Evolutionary conservation across 2,888 invertebrate species (phyloP).

Genomic region (Furcula furcula): DNA sequence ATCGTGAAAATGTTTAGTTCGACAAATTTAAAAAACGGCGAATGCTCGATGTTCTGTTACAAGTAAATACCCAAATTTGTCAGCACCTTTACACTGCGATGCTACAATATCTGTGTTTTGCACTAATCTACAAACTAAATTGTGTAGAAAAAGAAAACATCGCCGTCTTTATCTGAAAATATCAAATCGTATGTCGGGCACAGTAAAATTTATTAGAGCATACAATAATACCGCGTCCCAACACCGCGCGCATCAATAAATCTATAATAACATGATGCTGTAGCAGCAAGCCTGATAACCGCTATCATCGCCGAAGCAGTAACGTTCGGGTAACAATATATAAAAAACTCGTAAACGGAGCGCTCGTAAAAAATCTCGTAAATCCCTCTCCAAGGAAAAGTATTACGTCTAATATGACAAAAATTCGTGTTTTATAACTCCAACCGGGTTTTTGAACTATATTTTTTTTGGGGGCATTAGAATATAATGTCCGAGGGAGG

Average conservation of each 20-base stretch:
- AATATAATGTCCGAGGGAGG: conserved; percentile 1
- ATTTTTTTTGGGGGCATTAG: conserved; percentile 19
- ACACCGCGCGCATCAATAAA: conserved; percentile 16
- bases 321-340: conserved; percentile 26
- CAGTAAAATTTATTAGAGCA: conserved; percentile 25
- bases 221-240: conserved; percentile 13
- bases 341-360: conserved; percentile 52
- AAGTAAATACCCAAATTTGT: too few relatives aligned
- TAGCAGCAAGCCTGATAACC: conserved; percentile 26
- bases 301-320: conserved; percentile 34
- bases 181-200: conserved; percentile 20
- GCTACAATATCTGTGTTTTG: too few relatives aligned
- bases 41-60: too few relatives aligned
- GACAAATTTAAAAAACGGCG: too few relatives aligned
- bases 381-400: conserved; percentile 9
- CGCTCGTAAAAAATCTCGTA: conserved; percentile 19
- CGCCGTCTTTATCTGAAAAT: too few relatives aligned
- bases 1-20: too few relatives aligned
- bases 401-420: conserved; percentile 30
- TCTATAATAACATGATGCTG: conserved; percentile 24
- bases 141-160: too few relatives aligned
- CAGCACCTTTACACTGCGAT: too few relatives aligned
- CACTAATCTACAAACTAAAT: too few relatives aligned
- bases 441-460: conserved; percentile 2
- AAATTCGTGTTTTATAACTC: conserved; percentile 26